Evolutionary conservation across 1,140 invertebrate genomes (phyloP).

Genomic region (Marisa cornuarietis): DNA sequence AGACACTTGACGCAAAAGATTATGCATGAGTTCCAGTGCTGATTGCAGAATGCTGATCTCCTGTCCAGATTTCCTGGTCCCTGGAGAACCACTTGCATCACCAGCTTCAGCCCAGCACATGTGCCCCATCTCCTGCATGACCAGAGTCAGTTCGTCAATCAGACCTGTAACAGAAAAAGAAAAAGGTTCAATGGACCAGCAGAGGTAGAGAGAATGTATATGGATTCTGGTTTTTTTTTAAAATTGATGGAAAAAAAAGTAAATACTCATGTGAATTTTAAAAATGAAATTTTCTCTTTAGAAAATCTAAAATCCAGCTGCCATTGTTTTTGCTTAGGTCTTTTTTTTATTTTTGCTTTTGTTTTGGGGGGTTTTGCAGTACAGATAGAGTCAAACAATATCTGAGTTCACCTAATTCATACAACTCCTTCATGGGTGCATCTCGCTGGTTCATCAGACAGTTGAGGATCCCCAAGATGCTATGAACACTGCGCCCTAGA

Average conservation of each 20-base stretch:
- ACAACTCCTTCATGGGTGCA: constrained; percentile 61
- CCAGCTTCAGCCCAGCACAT: constrained; percentile 53
- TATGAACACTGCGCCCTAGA: constrained; percentile 57
- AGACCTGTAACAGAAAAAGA: constrained; percentile 43
- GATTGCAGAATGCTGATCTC: constrained; percentile 48
- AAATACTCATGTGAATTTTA: too few relatives aligned
- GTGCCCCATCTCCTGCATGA: constrained; percentile 55
- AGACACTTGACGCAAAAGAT: constrained; percentile 61
- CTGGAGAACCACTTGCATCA: constrained; percentile 6
- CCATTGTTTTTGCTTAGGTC: too few relatives aligned
- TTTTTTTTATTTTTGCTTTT: too few relatives aligned
- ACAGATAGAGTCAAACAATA: too few relatives aligned
- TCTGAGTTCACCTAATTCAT: constrained; percentile 62
- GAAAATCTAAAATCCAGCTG: too few relatives aligned
- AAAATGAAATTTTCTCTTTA: too few relatives aligned
- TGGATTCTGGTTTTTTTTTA: too few relatives aligned
- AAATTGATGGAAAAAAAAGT: too few relatives aligned
- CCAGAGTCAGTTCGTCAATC: constrained; percentile 55
- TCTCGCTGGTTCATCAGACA: constrained; percentile 60
- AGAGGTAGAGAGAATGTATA: not conserved
- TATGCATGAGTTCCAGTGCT: constrained; percentile 58
- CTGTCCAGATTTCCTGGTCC: constrained; percentile 48
- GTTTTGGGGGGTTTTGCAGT: too few relatives aligned
- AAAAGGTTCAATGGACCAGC: constrained; percentile 7
- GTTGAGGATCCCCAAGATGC: constrained; percentile 57